Evolutionary conservation across 2,797 vertebrate species (phyloP).

Genomic region (Urosaurus nigricauda): DNA sequence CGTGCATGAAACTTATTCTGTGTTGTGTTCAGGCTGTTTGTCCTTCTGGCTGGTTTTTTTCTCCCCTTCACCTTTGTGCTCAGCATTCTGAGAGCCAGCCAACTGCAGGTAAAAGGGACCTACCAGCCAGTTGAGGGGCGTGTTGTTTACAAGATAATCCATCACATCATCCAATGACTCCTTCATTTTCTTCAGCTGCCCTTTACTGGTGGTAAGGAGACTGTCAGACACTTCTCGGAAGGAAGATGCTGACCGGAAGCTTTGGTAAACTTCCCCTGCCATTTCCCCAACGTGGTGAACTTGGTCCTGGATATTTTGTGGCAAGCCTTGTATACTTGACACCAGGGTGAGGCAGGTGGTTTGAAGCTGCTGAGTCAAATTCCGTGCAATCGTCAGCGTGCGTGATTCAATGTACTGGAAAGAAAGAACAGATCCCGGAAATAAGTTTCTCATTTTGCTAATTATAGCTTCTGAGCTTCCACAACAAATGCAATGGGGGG

Average conservation of each 20-base stretch:
- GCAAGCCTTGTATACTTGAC: constrained; percentile 87
- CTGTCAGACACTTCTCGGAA: constrained; percentile 86
- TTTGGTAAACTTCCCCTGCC: constrained; percentile 84
- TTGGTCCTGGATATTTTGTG: constrained; percentile 89
- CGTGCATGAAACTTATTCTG: constrained; percentile 53
- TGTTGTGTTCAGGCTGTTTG: constrained; percentile 64
- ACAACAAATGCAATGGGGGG: not conserved
- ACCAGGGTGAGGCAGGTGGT: constrained; percentile 88
- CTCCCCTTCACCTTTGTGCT: constrained; percentile 68
- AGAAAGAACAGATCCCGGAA: constrained; percentile 28
- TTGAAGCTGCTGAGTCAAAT: constrained; percentile 92
- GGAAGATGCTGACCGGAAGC: constrained; percentile 80
- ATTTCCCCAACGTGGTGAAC: constrained; percentile 80
- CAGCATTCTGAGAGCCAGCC: constrained; percentile 75
- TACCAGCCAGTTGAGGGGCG: constrained; percentile 96
- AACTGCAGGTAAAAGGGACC: constrained; percentile 93
- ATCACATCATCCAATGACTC: constrained; percentile 91
- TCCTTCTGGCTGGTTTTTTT: constrained; percentile 62
- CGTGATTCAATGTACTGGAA: constrained; percentile 88
- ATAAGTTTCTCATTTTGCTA: not conserved
- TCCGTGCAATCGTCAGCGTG: constrained; percentile 85
- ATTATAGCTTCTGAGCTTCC: not conserved
- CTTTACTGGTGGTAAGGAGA: constrained; percentile 82
- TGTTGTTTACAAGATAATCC: constrained; percentile 95
- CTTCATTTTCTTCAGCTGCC: constrained; percentile 88